Evolutionary conservation across 2,888 invertebrate genomes (phyloP), one percentile per base, ranked within the genome.

Genomic region (Lasioglossum vierecki): DNA sequence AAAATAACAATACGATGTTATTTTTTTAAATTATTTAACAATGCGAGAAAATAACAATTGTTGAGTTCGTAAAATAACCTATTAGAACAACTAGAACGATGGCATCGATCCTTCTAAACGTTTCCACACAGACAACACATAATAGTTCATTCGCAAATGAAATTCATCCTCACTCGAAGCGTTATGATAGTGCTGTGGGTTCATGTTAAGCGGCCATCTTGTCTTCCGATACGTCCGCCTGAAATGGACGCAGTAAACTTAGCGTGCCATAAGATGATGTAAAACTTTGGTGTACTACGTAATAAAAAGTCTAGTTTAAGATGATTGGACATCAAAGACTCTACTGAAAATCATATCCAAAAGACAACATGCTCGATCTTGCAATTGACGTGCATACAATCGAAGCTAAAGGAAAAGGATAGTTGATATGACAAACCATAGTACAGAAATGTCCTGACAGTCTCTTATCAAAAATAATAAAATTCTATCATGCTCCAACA

Each of bases 71-170:
- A 22, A 53, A 68, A 68, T 4, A 39, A 4, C 8, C 39, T 11
- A 8, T 22, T 39, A 8, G 11, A n/a, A 39, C 11, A 41, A 39
- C 68, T n/a, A 18, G 44, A 44, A n/a, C 26, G 0, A 68, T 68
- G 49, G 73, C 46, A 35, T 80, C 66, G 72, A 79, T 82, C 82
- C 80, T 68, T 46, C 22, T n/a, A 53, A 73, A n/a, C 73, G 80
- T 82, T 82, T 82, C 73, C 72, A 15, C 57, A 18, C 39, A 39
- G 11, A 49, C 39, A 72, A 30, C 66, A 15, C 30, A 8, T 35
- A 63, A 39, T n/a, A 63, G n/a, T 41, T 39, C 0, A 30, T 30
- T 66, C 66, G 41, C 49, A 8, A 8, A 35, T 18, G 18, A 74
- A 73, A 15, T 57, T 80, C n/a, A 4, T 44, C 11, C 39, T n/a